Percentiles rank a stretch among this genome's conserved stretches.
Evolutionary conservation across 2,888 invertebrate species (phyloP).

Genomic region (Noctuana brunneofusca): DNA sequence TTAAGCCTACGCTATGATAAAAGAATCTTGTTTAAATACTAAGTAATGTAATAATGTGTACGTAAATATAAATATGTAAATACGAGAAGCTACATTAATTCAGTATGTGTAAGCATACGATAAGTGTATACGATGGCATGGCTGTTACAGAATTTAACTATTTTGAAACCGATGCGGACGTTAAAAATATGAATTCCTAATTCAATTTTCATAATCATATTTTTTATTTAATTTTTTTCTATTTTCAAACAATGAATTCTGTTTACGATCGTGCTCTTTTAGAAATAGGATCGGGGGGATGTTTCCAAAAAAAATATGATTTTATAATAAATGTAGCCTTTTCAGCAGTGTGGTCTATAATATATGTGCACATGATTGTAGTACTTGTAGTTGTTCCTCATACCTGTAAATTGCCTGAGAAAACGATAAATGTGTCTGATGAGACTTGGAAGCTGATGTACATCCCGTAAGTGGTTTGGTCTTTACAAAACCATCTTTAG

Average conservation of each 20-base stretch:
- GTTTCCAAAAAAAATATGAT: slow-evolving; percentile 70
- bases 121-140: too few relatives aligned
- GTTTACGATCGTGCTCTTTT: slow-evolving; percentile 55
- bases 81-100: too few relatives aligned
- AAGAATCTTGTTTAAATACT: slow-evolving; percentile 1
- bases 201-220: background rate
- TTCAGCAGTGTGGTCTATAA: slow-evolving; percentile 60
- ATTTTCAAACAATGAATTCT: slow-evolving; percentile 48
- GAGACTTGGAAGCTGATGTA: slow-evolving; percentile 59
- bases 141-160: background rate
- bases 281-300: slow-evolving; percentile 65
- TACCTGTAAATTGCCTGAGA: slow-evolving; percentile 64
- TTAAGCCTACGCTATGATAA: background rate
- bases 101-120: background rate
- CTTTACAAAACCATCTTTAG: background rate
- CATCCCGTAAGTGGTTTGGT: slow-evolving; percentile 54
- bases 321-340: slow-evolving; percentile 65
- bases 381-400: slow-evolving; percentile 70
- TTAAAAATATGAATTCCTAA: background rate
- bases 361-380: slow-evolving; percentile 67
- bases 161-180: background rate
- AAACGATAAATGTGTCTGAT: slow-evolving; percentile 53
- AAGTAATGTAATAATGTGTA: background rate
- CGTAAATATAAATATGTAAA: background rate
- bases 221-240: background rate